These are phyloP conservation scores for Dryocosmus kuriphilus DNA, from an alignment of 2,888 invertebrate genomes.

Conservation along the genomic window DNA sequence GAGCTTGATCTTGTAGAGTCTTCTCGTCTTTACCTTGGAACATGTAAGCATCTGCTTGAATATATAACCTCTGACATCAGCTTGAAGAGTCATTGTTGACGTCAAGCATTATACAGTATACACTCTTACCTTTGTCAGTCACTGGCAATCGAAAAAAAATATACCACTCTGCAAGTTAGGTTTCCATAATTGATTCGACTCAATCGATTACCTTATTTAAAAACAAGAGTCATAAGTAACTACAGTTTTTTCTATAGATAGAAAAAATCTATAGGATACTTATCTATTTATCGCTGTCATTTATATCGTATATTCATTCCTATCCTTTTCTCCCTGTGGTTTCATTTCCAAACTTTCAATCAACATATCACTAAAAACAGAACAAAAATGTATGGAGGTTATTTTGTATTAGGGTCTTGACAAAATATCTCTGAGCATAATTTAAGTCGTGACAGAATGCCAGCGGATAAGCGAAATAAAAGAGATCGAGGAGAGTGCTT, in stretches of 20 bases:
- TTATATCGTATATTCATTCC: not conserved
- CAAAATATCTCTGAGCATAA: slow-evolving; percentile 50
- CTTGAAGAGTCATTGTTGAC: slow-evolving; percentile 28
- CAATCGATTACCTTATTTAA: slow-evolving; percentile 16
- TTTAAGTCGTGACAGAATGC: slow-evolving; percentile 42
- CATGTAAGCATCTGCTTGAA: slow-evolving; percentile 9
- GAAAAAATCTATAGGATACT: slow-evolving; percentile 17
- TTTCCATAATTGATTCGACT: not conserved
- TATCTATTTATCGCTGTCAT: no score
- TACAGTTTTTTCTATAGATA: not conserved
- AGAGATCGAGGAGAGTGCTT: slow-evolving; percentile 8
- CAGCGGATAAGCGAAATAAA: slow-evolving; percentile 4
- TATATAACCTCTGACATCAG: slow-evolving; percentile 32
- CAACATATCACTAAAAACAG: not conserved
- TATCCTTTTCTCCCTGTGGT: not conserved
- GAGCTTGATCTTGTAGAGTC: not conserved
- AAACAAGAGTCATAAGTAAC: not conserved
- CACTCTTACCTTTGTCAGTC: not conserved
- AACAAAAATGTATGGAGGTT: not conserved
- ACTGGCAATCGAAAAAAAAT: not conserved
- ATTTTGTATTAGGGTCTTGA: slow-evolving; percentile 37
- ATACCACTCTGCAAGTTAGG: not conserved
- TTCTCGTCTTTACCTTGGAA: slow-evolving; percentile 37
- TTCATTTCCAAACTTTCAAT: no score
- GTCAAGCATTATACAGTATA: slow-evolving; percentile 31